Conservation (phyloP, 1,140 invertebrate genomes). For the Caenorhabditis elegans region DNA sequence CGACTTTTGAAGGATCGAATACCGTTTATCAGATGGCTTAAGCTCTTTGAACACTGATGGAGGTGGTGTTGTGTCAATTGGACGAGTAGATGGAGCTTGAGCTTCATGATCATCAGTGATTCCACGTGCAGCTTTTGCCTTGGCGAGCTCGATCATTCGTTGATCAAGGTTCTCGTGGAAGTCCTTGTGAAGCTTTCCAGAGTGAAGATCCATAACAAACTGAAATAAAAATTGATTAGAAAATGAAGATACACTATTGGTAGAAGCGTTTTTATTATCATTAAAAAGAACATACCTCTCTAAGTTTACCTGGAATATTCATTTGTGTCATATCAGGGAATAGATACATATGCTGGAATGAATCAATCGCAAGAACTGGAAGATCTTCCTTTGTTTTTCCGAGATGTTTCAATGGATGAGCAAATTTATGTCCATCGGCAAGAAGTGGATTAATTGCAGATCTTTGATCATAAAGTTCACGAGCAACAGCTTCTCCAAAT, state of each 20-base stretch:
- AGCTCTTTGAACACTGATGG: conserved; percentile 66
- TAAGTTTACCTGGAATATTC: conserved; percentile 57
- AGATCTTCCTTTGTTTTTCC: conserved; percentile 87
- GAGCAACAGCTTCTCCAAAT: conserved; percentile 59
- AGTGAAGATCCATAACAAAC: conserved; percentile 64
- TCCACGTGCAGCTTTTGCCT: conserved; percentile 42
- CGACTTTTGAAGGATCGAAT: conserved; percentile 61
- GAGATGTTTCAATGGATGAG: conserved; percentile 94
- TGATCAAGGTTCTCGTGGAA: conserved; percentile 66
- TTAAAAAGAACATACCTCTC: conserved; percentile 52
- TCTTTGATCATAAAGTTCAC: conserved; percentile 68
- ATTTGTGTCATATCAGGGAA: conserved; percentile 74
- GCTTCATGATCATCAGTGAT: conserved; percentile 5
- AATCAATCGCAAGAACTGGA: conserved; percentile 95
- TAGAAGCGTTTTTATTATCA: neutral
- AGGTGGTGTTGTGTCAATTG: conserved; percentile 59
- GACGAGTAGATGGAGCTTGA: conserved; percentile 49
- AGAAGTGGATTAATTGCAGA: conserved; percentile 92
- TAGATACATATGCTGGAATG: conserved; percentile 98
- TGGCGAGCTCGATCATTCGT: conserved; percentile 61
- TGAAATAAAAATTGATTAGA: conserved; percentile 42
- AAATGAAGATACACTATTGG: neutral
- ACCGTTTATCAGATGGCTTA: conserved; percentile 65
- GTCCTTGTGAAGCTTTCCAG: conserved; percentile 62
- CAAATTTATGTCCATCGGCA: conserved; percentile 89